These are phyloP conservation scores for Eilema depressum DNA, from an alignment of 2,888 invertebrate species.

Conservation along the genomic window DNA sequence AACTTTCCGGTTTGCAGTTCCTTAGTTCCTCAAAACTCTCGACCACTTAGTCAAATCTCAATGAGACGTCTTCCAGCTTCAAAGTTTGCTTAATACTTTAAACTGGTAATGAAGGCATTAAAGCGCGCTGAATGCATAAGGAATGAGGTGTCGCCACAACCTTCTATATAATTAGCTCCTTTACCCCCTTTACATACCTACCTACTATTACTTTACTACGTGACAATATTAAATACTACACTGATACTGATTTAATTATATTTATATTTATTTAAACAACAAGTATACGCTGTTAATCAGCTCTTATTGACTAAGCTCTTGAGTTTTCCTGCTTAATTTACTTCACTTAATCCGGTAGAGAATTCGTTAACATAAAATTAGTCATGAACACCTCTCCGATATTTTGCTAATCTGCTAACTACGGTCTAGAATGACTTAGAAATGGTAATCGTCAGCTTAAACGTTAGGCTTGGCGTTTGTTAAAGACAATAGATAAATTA, in stretches of 20 bases:
- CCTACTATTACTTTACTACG: constrained; percentile 42
- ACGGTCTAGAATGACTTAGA: constrained; percentile 40
- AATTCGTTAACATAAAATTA: constrained; percentile 19
- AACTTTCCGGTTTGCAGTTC: constrained; percentile 58
- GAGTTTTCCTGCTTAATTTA: constrained; percentile 7
- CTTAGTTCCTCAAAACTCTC: constrained; percentile 57
- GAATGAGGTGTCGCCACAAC: constrained; percentile 75
- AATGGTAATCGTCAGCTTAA: constrained; percentile 49
- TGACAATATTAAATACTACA: constrained; percentile 40
- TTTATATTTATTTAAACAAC: constrained; percentile 3
- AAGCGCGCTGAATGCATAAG: constrained; percentile 84
- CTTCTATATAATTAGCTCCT: constrained; percentile 74
- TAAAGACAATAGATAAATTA: constrained; percentile 55
- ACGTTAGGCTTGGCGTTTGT: constrained; percentile 36
- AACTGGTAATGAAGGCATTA: constrained; percentile 86
- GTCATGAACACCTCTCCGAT: constrained; percentile 27
- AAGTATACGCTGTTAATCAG: background rate
- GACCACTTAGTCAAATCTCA: constrained; percentile 77
- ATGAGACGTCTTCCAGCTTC: constrained; percentile 70
- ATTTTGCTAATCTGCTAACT: constrained; percentile 34
- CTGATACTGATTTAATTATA: constrained; percentile 31
- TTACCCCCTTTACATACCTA: constrained; percentile 60
- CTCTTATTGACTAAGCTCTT: background rate
- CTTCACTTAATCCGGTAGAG: background rate
- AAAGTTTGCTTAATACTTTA: constrained; percentile 85